Base-by-base conservation (phyloP, 1,140 invertebrate genomes). In the Apis dorsata region DNA sequence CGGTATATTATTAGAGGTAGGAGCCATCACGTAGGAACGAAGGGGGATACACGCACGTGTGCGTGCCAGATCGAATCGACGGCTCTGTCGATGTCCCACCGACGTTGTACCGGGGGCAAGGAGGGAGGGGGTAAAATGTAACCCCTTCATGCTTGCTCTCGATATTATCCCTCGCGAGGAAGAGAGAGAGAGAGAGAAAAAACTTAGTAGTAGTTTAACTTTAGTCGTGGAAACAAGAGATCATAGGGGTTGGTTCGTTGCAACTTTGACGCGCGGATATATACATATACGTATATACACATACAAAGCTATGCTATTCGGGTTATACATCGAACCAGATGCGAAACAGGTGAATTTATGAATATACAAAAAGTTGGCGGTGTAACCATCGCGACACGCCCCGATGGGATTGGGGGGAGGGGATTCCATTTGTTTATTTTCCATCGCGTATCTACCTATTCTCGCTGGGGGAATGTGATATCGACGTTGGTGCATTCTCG, bases 1-100 rank as follows among this genome's bases (percentile, higher is more conserved):
- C 84, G 88, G 85, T 93, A 92, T 92, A 91, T 90, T 92, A 92
- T 91, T 90, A 90, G 86, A 17, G 78, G 34, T 12, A 75, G 51
- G 8, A 69, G 19, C 57, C 51, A 17, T 28, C 57, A 21, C 28
- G 59, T 57, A 21, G n/a, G n/a, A 63, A 28, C 62, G 13, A 13
- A 15, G 62, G 53, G 49, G n/a, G n/a, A 9, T 21, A 73, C 17
- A 73, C 73, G 19, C 63, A 65, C 34, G 81, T 65, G 73, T 72
- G 63, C 55, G 63, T 65, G 57, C 49, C 73, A 62, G 69, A 79
- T 86, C 73, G 78, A 79, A 80, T 75, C 63, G 24, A 44, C 70
- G 59, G 59, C n/a, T 12, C 34, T 7, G 4, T 44, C 34, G 57
- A 73, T 74, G 55, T 85, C 60, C 65, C 55, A 7, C 28, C 53